Base-by-base conservation (phyloP, 2,113 vertebrate genomes). In the Rhagologus leucostigma region DNA sequence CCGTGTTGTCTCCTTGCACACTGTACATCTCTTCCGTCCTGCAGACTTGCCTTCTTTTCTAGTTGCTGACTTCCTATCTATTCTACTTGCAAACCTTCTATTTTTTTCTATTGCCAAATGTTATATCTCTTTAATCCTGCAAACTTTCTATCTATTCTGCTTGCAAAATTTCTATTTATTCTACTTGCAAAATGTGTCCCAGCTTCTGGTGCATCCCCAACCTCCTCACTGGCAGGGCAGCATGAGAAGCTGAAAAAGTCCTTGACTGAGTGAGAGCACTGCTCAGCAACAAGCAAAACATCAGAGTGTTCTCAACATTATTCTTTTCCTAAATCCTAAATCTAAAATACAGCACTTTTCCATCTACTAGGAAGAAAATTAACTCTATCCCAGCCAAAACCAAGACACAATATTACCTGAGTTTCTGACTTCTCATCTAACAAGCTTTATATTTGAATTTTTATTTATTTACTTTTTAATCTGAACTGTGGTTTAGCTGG, bases 151-250 rank as follows among this genome's bases (percentile, higher is more conserved):
- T n/a, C n/a, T n/a, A n/a, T n/a, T n/a, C n/a, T n/a, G n/a, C n/a
- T n/a, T n/a, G n/a, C n/a, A n/a, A n/a, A n/a, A n/a, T n/a, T n/a
- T n/a, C n/a, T n/a, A n/a, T n/a, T n/a, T n/a, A n/a, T n/a, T n/a
- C n/a, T n/a, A n/a, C n/a, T n/a, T n/a, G n/a, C n/a, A n/a, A n/a
- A n/a, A n/a, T n/a, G n/a, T n/a, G n/a, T n/a, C 68, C 13, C 26
- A 37, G 11, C 13, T 33, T 16, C 27, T 60, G 56, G 3, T 24
- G 12, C 35, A 41, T 57, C 18, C 39, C 18, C 53, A 67, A 7
- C 8, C 13, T 33, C 41, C 22, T 37, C 0, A 0, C 7, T 55
- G 47, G 4, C 27, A 20, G 27, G 22, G 16, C 19, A 49, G 13
- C 6, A 5, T 6, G 41, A 41, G 7, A 29, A 62, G 16, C 3